phyloP scores from a whole-genome alignment of 23 tunicate genomes.

The Styela plicata region DNA sequence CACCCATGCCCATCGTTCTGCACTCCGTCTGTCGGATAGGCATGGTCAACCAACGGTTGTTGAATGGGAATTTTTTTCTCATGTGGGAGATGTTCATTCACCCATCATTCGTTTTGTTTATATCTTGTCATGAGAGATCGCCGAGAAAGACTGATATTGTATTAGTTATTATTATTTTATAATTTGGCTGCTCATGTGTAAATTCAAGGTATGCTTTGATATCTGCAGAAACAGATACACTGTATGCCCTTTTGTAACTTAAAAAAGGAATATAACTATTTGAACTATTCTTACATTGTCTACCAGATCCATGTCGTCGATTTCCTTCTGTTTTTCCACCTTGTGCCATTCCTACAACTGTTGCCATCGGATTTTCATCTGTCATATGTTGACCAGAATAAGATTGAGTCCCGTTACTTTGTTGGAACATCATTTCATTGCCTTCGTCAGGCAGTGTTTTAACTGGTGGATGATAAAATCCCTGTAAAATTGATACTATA shows the following conservation, averaged over 20 bases:
- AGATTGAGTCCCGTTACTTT: background rate
- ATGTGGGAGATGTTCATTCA: background rate
- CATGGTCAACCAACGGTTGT: conserved; percentile 13
- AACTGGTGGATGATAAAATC: conserved; percentile 11
- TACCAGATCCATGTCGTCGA: background rate
- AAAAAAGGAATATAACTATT: background rate
- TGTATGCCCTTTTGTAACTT: too few species aligned
- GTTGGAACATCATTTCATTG: conserved; percentile 1
- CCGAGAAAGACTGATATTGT: too few species aligned
- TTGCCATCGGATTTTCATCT: conserved; percentile 16
- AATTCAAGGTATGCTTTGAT: too few species aligned
- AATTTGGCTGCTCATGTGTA: too few species aligned
- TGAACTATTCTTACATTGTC: background rate
- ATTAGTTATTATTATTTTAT: too few species aligned
- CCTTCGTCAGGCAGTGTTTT: background rate
- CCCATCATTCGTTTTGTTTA: background rate
- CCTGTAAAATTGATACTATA: too few species aligned
- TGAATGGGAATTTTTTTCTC: background rate
- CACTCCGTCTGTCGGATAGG: background rate
- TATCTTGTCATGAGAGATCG: background rate
- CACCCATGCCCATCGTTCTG: background rate
- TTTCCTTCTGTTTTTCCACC: background rate
- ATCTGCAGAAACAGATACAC: too few species aligned
- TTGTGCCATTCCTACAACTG: background rate
- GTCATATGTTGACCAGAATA: background rate